Evolutionary conservation across 2,888 invertebrate species (phyloP).

Genomic region (Lamellibrachia satsuma): DNA sequence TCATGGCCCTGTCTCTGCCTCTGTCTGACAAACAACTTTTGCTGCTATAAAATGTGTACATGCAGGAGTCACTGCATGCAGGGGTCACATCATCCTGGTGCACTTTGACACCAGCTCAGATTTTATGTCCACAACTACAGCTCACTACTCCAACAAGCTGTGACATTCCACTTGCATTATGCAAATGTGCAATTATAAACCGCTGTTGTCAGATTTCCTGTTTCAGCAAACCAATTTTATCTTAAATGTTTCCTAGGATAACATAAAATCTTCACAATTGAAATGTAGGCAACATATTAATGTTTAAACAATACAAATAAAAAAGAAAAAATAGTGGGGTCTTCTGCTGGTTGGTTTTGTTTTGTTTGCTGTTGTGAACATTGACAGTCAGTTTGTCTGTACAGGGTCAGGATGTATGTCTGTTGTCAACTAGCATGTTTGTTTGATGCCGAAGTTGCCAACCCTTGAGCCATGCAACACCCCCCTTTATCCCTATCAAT

Average conservation of each 20-base stretch:
- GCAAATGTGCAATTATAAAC: not conserved
- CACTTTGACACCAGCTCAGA: slow-evolving; percentile 7
- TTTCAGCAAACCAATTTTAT: not conserved
- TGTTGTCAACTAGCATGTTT: too few relatives aligned
- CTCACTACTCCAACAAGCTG: not conserved
- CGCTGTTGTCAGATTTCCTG: not conserved
- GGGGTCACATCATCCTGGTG: not conserved
- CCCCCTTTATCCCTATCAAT: not conserved
- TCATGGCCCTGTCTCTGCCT: not conserved
- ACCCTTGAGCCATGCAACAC: not conserved
- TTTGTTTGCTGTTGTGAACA: not conserved
- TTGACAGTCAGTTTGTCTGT: not conserved
- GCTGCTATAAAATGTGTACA: not conserved
- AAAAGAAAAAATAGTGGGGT: not conserved
- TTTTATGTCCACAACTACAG: not conserved
- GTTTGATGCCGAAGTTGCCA: too few relatives aligned
- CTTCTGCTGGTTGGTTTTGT: not conserved
- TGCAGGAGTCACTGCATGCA: not conserved
- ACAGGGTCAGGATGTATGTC: not conserved
- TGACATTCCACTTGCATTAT: not conserved
- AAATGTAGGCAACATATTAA: too few relatives aligned
- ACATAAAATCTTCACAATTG: too few relatives aligned
- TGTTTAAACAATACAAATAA: not conserved
- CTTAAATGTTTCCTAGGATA: not conserved
- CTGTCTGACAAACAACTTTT: not conserved